Evolutionary conservation across 2,888 invertebrate species (phyloP), one percentile per base, ranked within the genome.

Genomic region (Agrochola litura): DNA sequence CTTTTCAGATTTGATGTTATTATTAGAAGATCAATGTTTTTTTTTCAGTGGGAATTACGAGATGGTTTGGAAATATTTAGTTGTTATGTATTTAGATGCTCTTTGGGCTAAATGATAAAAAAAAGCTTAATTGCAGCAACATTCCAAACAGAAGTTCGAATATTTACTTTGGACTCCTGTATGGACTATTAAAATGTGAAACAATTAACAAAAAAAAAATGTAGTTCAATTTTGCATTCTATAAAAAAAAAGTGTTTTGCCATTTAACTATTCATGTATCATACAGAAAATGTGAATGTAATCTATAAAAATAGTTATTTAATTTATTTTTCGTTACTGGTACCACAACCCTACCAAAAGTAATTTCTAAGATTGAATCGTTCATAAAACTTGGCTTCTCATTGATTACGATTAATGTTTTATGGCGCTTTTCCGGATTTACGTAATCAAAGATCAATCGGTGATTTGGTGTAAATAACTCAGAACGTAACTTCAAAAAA

Each of bases 301-400:
- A 22, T 12, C 6, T 37, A 3, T 2, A 43, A 10, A 65, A 25
- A 16, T 0, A 19, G 6, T 16, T 6, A 49, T 1, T 6, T 22
- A 41, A 4, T 9, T 16, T 1, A 25, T 25, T 10, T 19, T 46
- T 65, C 12, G 19, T 66, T 12, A 8, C 14, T 37, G n/a, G 8
- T n/a, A 52, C 19, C 16, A 52, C 78, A 64, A 61, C 65, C 46
- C 41, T 56, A 54, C 6, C 16, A 49, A 43, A 43, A 30, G 16
- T 52, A 69, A 69, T 81, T 69, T 65, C 1, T 37, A 58, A 41
- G 54, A 37, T 46, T 49, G n/a, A 81, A 52, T 58, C n/a, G 41
- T 37, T 70, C 65, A 41, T 71, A 76, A 67, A 67, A 72, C n/a
- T 54, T 60, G 37, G 22, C 56, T 30, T 61, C 30, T 2, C n/a